Base-by-base conservation (phyloP, 2,113 vertebrate species). In the Misgurnus mizolepis region DNA sequence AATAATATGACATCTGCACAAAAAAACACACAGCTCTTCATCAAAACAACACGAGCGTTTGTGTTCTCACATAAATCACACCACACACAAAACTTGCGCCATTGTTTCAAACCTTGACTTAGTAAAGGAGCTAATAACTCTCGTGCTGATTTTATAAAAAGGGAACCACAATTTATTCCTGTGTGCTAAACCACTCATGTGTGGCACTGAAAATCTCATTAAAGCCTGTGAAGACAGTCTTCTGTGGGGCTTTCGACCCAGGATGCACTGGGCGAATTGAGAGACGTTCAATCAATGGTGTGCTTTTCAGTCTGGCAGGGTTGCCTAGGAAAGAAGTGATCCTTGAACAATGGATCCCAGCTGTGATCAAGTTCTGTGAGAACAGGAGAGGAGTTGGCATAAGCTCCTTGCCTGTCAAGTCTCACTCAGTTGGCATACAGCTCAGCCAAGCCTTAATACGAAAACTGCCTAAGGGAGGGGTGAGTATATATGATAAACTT, bases 151-250 rank as follows among this genome's bases (percentile, higher is more conserved):
- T 58, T 85, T 61, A 60, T 34, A 60, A 15, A 22, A 82, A 83
- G 17, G 61, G 74, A 80, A n/a, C 68, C 67, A 76, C 27, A 76
- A 85, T 71, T 72, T 79, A 73, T 40, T 82, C 75, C 66, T 79
- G 71, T 80, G 65, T 79, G 82, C 76, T 82, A 86, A 86, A 39
- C 58, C 78, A 78, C 83, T 88, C 81, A 80, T 60, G 75, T 72
- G 82, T 47, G 43, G 67, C 74, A 80, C 70, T 77, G 78, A 79
- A 88, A 85, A 81, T 85, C 83, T 78, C 82, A 85, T 89, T 88
- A 86, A 56, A 10, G 49, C 76, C 79, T 76, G 75, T 41, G 22
- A 82, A 75, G 58, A 72, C 66, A 82, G 78, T 80, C 75, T 39
- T 58, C 85, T 22, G 60, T 60, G 50, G 67, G 76, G 81, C 85